phyloP scores from a whole-genome alignment of 2,888 invertebrate genomes.

The Plusia festucae region DNA sequence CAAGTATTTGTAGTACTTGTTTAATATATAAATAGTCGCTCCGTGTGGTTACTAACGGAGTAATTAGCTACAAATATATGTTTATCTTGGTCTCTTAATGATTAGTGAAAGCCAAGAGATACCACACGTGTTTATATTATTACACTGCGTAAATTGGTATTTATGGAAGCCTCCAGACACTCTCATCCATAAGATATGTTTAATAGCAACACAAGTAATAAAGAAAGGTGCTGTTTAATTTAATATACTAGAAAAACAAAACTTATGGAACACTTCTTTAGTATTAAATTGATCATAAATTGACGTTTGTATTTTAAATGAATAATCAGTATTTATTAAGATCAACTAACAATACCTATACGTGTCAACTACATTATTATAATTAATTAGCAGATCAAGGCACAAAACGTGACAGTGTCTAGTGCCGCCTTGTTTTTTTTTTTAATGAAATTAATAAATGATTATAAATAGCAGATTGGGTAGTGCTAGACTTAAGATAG shows the following conservation, averaged over 20 bases:
- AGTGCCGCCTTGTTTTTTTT: conserved; percentile 36
- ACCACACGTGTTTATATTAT: background rate
- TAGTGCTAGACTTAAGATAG: conserved; percentile 41
- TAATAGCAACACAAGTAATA: no score
- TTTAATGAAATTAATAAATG: no score
- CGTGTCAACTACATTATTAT: conserved; percentile 1
- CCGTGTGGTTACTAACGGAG: conserved; percentile 30
- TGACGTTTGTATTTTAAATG: background rate
- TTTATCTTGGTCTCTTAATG: background rate
- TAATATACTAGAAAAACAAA: no score
- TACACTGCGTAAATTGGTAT: background rate
- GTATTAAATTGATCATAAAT: no score
- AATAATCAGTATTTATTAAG: background rate
- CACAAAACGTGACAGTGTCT: conserved; percentile 21
- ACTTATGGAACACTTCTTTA: no score
- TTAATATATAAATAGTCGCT: conserved; percentile 27
- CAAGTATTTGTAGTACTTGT: conserved; percentile 33
- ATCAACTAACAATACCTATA: background rate
- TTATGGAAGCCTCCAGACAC: background rate
- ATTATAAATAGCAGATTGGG: conserved; percentile 53
- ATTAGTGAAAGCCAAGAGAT: background rate
- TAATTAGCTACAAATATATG: conserved; percentile 31
- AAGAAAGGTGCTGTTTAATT: no score
- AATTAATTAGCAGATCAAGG: conserved; percentile 16
- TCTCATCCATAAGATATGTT: background rate